Conservation (phyloP, 2,113 vertebrate species). For the Nesogale talazaci region DNA sequence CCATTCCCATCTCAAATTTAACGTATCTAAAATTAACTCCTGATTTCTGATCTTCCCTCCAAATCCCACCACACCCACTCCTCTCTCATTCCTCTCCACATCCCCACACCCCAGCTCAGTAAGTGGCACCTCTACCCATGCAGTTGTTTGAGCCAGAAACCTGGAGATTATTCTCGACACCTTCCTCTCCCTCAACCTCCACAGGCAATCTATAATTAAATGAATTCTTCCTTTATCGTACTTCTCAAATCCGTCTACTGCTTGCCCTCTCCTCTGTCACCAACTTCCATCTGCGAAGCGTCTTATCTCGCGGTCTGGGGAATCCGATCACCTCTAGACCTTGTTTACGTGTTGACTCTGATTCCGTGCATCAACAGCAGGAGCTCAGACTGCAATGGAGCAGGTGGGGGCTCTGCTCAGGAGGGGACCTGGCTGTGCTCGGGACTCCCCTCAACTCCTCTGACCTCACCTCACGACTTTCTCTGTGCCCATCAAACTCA, state of each 20-base stretch:
- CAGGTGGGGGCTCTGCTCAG: background rate
- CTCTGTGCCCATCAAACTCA: background rate
- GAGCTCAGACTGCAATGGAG: background rate
- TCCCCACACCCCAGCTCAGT: slow-evolving; percentile 56
- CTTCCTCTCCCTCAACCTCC: slow-evolving; percentile 66
- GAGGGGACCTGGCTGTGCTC: background rate
- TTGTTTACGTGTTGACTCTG: too few relatives aligned
- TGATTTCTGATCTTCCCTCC: slow-evolving; percentile 72
- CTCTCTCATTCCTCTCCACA: slow-evolving; percentile 58
- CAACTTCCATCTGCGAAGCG: slow-evolving; percentile 48
- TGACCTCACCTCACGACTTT: background rate
- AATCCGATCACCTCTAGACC: too few relatives aligned
- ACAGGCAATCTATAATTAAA: slow-evolving; percentile 77
- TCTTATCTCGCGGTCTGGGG: background rate
- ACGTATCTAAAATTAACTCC: slow-evolving; percentile 73
- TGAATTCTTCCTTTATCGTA: slow-evolving; percentile 58
- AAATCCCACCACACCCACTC: slow-evolving; percentile 68
- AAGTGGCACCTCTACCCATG: slow-evolving; percentile 66
- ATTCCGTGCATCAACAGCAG: background rate
- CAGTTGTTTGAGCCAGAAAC: slow-evolving; percentile 70
- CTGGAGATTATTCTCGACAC: slow-evolving; percentile 72
- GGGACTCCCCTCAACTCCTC: background rate
- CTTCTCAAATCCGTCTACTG: slow-evolving; percentile 65
- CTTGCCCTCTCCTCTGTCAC: slow-evolving; percentile 24
- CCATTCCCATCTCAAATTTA: slow-evolving; percentile 69